Percentiles rank a stretch among this genome's conserved stretches.
Conservation (phyloP, 2,113 vertebrate genomes). For the Aegotheles bennettii region DNA sequence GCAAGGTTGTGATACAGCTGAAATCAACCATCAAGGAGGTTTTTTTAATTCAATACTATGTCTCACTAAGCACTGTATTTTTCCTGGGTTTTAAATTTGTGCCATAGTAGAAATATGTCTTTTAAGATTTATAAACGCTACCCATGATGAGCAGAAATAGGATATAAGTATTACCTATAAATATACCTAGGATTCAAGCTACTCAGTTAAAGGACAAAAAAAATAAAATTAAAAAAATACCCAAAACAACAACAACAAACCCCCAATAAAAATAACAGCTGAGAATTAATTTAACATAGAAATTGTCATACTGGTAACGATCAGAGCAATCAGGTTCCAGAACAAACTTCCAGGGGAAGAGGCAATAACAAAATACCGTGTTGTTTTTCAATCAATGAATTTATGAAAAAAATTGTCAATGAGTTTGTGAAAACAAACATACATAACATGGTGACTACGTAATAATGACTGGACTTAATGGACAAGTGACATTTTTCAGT, state of each 20-base stretch:
- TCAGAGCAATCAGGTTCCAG: not conserved
- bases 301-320: not conserved
- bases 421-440: not conserved
- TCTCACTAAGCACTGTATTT: not conserved
- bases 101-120: not conserved
- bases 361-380: not conserved
- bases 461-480: not conserved
- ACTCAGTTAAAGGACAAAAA: not conserved
- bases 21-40: not conserved
- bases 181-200: not conserved
- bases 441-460: not conserved
- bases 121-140: not conserved
- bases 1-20: not conserved
- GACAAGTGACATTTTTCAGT: not conserved
- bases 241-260: too few species aligned
- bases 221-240: not conserved
- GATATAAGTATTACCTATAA: not conserved
- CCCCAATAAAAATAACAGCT: not conserved
- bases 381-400: not conserved
- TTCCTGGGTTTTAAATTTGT: not conserved
- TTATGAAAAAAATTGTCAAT: too few species aligned
- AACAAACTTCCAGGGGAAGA: not conserved
- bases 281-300: not conserved
- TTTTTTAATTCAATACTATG: not conserved
- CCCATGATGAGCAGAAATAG: not conserved